Percentiles rank a stretch among this genome's conserved stretches.
Conservation (phyloP, 2,113 vertebrate species). For the Lophura nycthemera region DNA sequence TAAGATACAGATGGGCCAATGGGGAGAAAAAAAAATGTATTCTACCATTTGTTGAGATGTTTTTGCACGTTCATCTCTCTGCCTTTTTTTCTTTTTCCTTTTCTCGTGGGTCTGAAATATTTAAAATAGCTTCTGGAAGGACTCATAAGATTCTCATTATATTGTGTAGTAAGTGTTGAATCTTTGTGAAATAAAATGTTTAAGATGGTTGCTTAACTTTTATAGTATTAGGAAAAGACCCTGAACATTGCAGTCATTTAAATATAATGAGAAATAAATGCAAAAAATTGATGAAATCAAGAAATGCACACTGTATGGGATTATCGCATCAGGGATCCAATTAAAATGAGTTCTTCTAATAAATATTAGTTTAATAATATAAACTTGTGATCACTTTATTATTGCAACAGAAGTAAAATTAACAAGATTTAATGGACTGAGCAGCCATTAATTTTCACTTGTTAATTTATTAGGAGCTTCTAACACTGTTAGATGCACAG, state of each 20-base stretch:
- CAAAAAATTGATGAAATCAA: slow-evolving; percentile 66
- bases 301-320: slow-evolving; percentile 56
- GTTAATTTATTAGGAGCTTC: slow-evolving; percentile 79
- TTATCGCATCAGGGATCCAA: slow-evolving; percentile 76
- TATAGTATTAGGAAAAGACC: slow-evolving; percentile 46
- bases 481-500: slow-evolving; percentile 58
- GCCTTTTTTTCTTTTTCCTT: not conserved
- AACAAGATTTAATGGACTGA: slow-evolving; percentile 81
- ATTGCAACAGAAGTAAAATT: slow-evolving; percentile 78
- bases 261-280: slow-evolving; percentile 75
- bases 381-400: slow-evolving; percentile 72
- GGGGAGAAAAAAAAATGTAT: not conserved
- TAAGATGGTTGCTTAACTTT: slow-evolving; percentile 68
- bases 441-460: slow-evolving; percentile 77
- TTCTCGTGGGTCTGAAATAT: not conserved
- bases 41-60: not conserved
- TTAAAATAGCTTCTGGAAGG: slow-evolving; percentile 14
- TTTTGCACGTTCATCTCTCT: not conserved
- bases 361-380: slow-evolving; percentile 82
- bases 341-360: slow-evolving; percentile 75
- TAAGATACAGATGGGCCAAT: not conserved
- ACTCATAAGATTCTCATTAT: slow-evolving; percentile 30
- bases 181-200: slow-evolving; percentile 47
- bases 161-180: slow-evolving; percentile 50
- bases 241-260: slow-evolving; percentile 51